These are phyloP conservation scores for Agrypnus murinus DNA, from an alignment of 2,888 invertebrate species.

Conservation along the genomic window DNA sequence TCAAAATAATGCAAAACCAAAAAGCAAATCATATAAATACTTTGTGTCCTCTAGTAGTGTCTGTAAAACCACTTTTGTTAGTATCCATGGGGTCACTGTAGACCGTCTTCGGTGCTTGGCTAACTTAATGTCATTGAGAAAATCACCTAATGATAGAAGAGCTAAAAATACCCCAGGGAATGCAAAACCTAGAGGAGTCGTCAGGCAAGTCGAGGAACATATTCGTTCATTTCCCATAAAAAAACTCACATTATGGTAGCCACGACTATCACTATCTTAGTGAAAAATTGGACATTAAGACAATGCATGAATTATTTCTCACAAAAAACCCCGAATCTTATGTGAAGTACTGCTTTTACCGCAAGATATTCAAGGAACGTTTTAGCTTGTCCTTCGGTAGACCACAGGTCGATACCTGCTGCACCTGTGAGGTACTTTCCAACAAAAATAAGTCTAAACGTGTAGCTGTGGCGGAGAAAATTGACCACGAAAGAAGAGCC, in stretches of 20 bases:
- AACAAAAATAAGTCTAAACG: conserved; percentile 47
- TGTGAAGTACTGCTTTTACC: conserved; percentile 25
- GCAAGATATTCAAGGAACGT: conserved; percentile 30
- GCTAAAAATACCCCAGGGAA: conserved; percentile 1
- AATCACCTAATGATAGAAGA: conserved; percentile 3
- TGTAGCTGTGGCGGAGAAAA: conserved; percentile 45
- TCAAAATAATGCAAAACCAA: not conserved
- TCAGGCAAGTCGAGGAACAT: conserved; percentile 15
- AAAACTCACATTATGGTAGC: conserved; percentile 6
- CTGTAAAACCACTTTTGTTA: conserved; percentile 14
- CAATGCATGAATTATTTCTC: conserved; percentile 10
- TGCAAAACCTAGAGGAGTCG: not conserved
- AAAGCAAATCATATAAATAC: no score
- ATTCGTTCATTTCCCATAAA: conserved; percentile 23
- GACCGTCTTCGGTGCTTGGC: not conserved
- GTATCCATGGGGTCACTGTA: not conserved
- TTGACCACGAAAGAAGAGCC: conserved; percentile 47
- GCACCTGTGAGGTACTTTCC: conserved; percentile 43
- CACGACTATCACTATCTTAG: conserved; percentile 19
- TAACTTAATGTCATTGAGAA: not conserved
- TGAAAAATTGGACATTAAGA: conserved; percentile 30
- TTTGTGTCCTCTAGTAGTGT: conserved; percentile 3
- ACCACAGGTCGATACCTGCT: conserved; percentile 47
- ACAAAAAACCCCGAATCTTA: not conserved
- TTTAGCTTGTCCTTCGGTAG: conserved; percentile 42